These are phyloP conservation scores for Tenthredo notha DNA, from an alignment of 2,888 invertebrate genomes.

Conservation along the genomic window DNA sequence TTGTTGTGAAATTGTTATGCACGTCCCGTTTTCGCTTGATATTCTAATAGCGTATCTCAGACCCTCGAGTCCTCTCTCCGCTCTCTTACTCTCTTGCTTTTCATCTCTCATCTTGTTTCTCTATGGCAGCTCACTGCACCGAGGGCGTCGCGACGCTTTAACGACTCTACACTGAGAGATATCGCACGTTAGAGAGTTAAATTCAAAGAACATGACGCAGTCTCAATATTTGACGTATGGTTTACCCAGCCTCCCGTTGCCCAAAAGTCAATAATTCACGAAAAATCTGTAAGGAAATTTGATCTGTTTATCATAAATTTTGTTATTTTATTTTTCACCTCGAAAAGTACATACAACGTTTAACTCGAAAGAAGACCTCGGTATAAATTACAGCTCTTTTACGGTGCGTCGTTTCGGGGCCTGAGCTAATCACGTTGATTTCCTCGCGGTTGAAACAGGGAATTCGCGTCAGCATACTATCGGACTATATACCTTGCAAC, in stretches of 20 bases:
- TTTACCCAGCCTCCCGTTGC: neutral
- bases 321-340: neutral
- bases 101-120: slow-evolving; percentile 2
- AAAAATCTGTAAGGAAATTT: neutral
- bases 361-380: neutral
- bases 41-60: slow-evolving; percentile 70
- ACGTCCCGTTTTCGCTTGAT: slow-evolving; percentile 67
- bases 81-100: slow-evolving; percentile 32
- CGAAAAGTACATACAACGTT: neutral
- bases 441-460: neutral
- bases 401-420: neutral
- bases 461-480: neutral
- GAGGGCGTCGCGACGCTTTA: slow-evolving; percentile 14
- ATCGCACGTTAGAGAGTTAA: slow-evolving; percentile 20
- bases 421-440: slow-evolving; percentile 12
- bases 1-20: slow-evolving; percentile 74
- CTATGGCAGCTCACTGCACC: neutral
- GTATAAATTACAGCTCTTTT: slow-evolving; percentile 25
- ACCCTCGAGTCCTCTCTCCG: slow-evolving; percentile 56
- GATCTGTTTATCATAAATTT: neutral
- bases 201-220: neutral
- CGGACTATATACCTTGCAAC: slow-evolving; percentile 11
- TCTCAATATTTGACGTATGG: neutral
- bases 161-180: slow-evolving; percentile 6
- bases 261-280: neutral